Evolutionary conservation across 1,140 invertebrate species (phyloP).

Genomic region (Xylocopa sonorina): DNA sequence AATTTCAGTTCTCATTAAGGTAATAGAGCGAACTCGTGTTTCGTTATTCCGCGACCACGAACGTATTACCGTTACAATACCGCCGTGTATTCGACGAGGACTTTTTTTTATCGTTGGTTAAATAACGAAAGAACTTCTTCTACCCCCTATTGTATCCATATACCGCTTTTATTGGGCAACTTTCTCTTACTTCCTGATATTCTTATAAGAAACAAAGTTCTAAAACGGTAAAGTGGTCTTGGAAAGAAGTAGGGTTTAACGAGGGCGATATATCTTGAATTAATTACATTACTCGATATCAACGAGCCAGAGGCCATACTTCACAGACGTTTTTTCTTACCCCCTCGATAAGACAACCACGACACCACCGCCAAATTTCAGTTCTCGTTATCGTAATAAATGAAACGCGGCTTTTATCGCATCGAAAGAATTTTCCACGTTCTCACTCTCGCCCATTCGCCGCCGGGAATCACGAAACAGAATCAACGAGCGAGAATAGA

Average conservation of each 20-base stretch:
- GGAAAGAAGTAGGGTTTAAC: neutral
- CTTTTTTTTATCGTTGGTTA: neutral
- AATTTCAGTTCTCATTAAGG: slow-evolving; percentile 30
- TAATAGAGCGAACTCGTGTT: slow-evolving; percentile 26
- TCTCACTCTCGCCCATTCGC: neutral
- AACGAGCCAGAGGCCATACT: neutral
- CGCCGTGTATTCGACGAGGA: neutral
- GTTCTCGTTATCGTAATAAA: neutral
- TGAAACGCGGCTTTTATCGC: neutral
- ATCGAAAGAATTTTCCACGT: neutral
- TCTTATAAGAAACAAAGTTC: too few species aligned
- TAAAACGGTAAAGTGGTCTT: too few species aligned
- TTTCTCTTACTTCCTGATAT: too few species aligned
- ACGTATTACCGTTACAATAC: neutral
- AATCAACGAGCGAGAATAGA: neutral
- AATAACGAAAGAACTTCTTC: neutral
- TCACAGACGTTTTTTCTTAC: neutral
- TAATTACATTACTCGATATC: neutral
- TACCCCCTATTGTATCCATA: too few species aligned
- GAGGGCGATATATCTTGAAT: neutral
- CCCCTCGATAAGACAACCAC: neutral
- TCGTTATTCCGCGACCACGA: neutral
- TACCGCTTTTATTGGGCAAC: too few species aligned
- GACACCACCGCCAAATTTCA: neutral
- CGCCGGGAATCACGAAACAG: neutral